Evolutionary conservation across 2,113 vertebrate genomes (phyloP), one percentile per base, ranked within the genome.

Genomic region (Pampusana beccarii): DNA sequence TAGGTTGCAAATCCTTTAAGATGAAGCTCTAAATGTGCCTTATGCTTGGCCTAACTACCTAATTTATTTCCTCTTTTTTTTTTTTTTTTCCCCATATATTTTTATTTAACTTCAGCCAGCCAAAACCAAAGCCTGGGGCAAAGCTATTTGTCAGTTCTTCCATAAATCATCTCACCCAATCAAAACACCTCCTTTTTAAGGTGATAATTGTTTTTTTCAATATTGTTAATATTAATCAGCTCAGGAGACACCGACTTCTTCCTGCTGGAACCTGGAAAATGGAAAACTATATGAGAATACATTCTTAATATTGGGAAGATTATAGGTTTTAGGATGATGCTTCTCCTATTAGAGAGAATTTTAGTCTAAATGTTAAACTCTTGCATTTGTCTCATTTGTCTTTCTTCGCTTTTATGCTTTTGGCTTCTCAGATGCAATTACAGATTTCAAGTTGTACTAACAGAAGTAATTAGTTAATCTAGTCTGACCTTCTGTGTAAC

Each of bases 41-140:
- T 0, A 1, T 46, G 26, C 31, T 31, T 87, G 31, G 80, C 4
- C 2, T 60, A 42, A 19, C 0, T 1, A 0, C 38, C 17, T 60
- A 83, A 40, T 29, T 50, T 28, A 36, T 34, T 42, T 64, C 14
- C 20, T 19, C 5, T 12, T 11, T n/a, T 42, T 40, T 65, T 18
- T 69, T 36, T 50, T 75, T 72, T 42, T 79, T 21, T 48, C 33
- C 3, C 9, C 17, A 46, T 46, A 19, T 46, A 46, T 19, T 46
- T 46, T 46, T 46, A 24, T 64, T 58, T 65, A 73, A 26, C 10
- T 82, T 86, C 40, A 71, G 13, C 3, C 28, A 80, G 60, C 8
- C 2, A 65, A 85, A 94, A 56, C 8, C 2, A 74, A 74, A 73
- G 5, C 18, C 11, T 31, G 33, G 13, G n/a, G 26, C 8, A 74